Conservation (phyloP, 1,140 invertebrate species). For the Heliothis subflexa region DNA sequence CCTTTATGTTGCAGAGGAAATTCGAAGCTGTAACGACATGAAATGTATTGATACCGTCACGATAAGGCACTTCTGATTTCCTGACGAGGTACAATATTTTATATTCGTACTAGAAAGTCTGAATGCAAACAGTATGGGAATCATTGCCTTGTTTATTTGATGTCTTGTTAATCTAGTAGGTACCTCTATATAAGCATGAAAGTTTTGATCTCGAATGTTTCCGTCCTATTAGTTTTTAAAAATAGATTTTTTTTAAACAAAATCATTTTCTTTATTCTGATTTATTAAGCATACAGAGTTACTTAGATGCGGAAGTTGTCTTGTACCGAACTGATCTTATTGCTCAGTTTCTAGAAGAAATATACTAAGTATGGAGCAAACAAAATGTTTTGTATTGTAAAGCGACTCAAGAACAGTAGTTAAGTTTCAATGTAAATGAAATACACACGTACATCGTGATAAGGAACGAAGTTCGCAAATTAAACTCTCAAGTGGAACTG, state of each 20-base stretch:
- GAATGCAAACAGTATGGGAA: neutral
- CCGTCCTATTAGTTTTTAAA: too few relatives aligned
- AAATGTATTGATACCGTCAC: conserved; percentile 34
- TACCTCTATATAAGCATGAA: too few relatives aligned
- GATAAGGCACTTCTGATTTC: conserved; percentile 41
- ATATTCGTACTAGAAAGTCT: neutral
- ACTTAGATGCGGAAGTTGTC: too few relatives aligned
- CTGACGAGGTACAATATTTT: conserved; percentile 20
- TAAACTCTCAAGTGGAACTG: conserved; percentile 29
- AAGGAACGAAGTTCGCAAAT: conserved; percentile 17
- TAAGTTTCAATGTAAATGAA: neutral
- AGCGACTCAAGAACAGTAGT: too few relatives aligned
- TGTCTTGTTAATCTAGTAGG: neutral
- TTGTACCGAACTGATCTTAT: too few relatives aligned
- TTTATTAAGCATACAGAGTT: too few relatives aligned
- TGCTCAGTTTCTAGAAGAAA: too few relatives aligned
- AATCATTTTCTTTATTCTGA: too few relatives aligned
- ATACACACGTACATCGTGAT: neutral
- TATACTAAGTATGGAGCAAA: too few relatives aligned
- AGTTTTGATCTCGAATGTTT: too few relatives aligned
- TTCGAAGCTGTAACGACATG: conserved; percentile 30
- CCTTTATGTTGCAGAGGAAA: conserved; percentile 23
- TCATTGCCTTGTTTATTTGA: neutral
- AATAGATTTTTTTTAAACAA: too few relatives aligned
- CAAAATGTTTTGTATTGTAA: too few relatives aligned